phyloP scores from a whole-genome alignment of 2,888 invertebrate species.

The Notocelia uddmanniana region DNA sequence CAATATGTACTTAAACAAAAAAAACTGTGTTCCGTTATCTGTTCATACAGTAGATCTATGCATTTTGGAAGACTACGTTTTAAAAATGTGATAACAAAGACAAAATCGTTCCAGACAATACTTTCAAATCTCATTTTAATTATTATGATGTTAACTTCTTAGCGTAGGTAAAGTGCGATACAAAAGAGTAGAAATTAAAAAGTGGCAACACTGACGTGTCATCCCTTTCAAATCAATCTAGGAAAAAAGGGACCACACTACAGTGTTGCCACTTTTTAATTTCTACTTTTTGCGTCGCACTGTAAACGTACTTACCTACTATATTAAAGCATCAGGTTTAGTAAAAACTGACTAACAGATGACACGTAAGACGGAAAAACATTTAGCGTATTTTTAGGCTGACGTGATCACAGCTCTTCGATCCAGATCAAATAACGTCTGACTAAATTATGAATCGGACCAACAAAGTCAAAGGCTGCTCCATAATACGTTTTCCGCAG shows the following conservation, averaged over 20 bases:
- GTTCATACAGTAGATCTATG: background rate
- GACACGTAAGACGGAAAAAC: background rate
- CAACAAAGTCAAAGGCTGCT: conserved; percentile 5
- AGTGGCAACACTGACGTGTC: too few species aligned
- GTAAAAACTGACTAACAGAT: background rate
- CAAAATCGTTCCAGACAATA: background rate
- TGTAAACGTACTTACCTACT: too few species aligned
- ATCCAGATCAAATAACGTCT: background rate
- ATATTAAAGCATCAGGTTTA: too few species aligned
- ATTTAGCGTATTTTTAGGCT: background rate
- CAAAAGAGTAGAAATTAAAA: too few species aligned
- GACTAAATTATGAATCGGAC: conserved; percentile 11
- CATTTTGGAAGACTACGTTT: background rate
- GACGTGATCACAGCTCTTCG: background rate
- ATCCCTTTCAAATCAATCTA: too few species aligned
- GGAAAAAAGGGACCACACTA: too few species aligned
- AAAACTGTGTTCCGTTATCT: background rate
- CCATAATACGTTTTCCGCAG: conserved; percentile 34
- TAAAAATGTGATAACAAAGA: background rate
- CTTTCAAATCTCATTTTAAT: too few species aligned
- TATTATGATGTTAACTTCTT: too few species aligned
- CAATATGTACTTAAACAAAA: background rate
- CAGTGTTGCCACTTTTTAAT: too few species aligned
- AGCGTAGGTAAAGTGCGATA: too few species aligned
- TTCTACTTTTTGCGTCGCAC: background rate